A percentile compares a stretch with the other conserved stretches of the same genome.
These are phyloP conservation scores for Platichthys stellatus DNA, from an alignment of 2,113 vertebrate genomes.

Conservation along the genomic window DNA sequence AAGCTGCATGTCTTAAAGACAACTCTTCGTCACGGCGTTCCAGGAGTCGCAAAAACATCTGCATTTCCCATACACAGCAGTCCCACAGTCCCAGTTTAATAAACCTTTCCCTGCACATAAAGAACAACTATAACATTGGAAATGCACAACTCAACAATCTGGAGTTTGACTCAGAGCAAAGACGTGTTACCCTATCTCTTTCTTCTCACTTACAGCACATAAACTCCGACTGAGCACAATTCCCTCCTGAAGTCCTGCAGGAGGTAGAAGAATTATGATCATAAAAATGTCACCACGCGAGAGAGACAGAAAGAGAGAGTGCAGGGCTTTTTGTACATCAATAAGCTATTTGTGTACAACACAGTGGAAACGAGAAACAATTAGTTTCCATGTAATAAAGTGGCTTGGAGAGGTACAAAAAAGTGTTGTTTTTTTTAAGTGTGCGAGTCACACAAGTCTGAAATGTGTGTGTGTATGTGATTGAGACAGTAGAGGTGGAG, in stretches of 20 bases:
- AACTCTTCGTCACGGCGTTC: conserved; percentile 6
- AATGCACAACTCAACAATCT: conserved; percentile 45
- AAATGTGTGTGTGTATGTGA: conserved; percentile 9
- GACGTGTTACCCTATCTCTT: conserved; percentile 24
- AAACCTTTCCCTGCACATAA: conserved; percentile 44
- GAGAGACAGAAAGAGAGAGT: background rate
- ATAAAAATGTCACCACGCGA: conserved; percentile 53
- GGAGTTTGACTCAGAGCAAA: conserved; percentile 32
- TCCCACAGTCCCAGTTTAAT: conserved; percentile 69
- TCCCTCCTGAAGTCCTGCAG: background rate
- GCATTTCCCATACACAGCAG: conserved; percentile 44
- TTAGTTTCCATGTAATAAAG: conserved; percentile 10
- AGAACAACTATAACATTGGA: conserved; percentile 38
- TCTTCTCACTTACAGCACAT: conserved; percentile 20
- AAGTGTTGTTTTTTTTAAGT: conserved; percentile 3
- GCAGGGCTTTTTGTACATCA: conserved; percentile 14
- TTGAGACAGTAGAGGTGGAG: background rate
- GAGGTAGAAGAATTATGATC: conserved; percentile 48
- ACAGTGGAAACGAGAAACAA: background rate
- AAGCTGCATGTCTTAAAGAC: conserved; percentile 1
- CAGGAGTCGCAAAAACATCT: conserved; percentile 50
- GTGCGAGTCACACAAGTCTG: background rate
- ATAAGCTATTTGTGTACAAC: conserved; percentile 12
- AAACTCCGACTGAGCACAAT: conserved; percentile 8
- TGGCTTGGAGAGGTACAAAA: background rate